These are phyloP conservation scores for Rosalia funebris DNA, from an alignment of 2,888 invertebrate species.

Conservation along the genomic window DNA sequence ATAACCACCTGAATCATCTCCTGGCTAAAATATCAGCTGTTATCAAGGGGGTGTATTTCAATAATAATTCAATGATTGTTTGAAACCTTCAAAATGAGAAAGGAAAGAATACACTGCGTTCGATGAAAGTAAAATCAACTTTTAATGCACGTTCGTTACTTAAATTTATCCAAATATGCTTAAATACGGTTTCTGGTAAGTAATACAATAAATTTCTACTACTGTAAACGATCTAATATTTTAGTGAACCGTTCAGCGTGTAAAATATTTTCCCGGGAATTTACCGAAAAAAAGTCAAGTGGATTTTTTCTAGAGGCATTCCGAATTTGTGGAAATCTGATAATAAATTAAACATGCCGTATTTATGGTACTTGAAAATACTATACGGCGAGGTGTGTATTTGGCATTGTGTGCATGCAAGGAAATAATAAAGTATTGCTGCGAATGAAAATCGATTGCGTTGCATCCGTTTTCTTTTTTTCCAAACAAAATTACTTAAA, in stretches of 20 bases:
- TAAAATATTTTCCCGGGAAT: not conserved
- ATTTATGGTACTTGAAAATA: constrained; percentile 38
- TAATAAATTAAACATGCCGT: constrained; percentile 34
- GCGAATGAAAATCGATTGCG: constrained; percentile 45
- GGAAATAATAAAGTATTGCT: constrained; percentile 48
- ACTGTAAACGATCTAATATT: not conserved
- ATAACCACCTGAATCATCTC: too few species aligned
- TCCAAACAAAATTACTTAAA: constrained; percentile 14
- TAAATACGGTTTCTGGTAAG: not conserved
- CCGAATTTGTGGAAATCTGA: constrained; percentile 22
- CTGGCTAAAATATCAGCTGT: too few species aligned
- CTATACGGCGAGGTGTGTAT: constrained; percentile 43
- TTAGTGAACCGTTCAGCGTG: not conserved
- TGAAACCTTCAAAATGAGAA: not conserved
- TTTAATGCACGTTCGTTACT: not conserved
- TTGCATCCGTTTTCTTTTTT: constrained; percentile 40
- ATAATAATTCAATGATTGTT: not conserved
- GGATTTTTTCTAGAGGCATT: constrained; percentile 11
- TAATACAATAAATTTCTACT: not conserved
- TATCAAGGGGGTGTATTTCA: not conserved
- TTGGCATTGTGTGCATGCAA: constrained; percentile 44
- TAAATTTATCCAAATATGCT: not conserved
- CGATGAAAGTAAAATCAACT: constrained; percentile 1
- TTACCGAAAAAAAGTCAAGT: constrained; percentile 1
- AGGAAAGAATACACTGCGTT: not conserved